Percentiles rank a stretch among this genome's conserved stretches.
phyloP scores from a whole-genome alignment of 2,797 vertebrate species.

The Microctenopoma steveboyesi region DNA sequence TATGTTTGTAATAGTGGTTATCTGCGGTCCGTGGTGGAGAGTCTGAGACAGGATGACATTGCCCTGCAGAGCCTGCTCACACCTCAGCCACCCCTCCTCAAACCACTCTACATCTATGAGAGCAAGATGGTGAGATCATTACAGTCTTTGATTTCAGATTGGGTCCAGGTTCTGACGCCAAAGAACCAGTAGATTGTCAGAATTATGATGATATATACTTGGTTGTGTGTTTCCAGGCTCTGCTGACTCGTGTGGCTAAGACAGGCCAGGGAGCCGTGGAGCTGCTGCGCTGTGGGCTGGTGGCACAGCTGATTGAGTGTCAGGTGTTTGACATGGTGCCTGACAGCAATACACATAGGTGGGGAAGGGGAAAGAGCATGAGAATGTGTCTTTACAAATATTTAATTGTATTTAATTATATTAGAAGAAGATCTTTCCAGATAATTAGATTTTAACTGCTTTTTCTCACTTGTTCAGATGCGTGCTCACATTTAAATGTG shows the following conservation, averaged over 20 bases:
- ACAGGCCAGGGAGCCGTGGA: constrained; percentile 91
- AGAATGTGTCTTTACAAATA: background rate
- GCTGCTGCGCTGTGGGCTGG: constrained; percentile 92
- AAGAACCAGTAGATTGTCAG: background rate
- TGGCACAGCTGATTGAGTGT: constrained; percentile 92
- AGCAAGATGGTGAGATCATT: constrained; percentile 93
- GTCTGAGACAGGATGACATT: constrained; percentile 90
- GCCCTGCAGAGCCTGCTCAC: constrained; percentile 92
- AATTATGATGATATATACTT: background rate
- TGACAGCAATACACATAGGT: constrained; percentile 92
- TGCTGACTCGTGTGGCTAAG: constrained; percentile 95
- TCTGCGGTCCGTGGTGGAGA: constrained; percentile 94
- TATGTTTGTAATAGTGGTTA: constrained; percentile 97
- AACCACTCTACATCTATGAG: constrained; percentile 95
- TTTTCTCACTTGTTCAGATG: background rate
- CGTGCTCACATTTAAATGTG: background rate
- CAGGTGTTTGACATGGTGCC: constrained; percentile 97
- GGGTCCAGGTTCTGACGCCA: background rate
- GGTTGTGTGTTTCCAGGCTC: constrained; percentile 82
- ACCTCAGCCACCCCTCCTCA: constrained; percentile 94
- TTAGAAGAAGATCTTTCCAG: background rate
- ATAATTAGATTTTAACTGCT: too few species aligned
- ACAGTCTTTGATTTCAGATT: background rate
- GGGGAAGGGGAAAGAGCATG: background rate
- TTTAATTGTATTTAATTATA: background rate